These are phyloP conservation scores for Chascanopsetta lugubris DNA, from an alignment of 2,113 vertebrate genomes.

Conservation along the genomic window DNA sequence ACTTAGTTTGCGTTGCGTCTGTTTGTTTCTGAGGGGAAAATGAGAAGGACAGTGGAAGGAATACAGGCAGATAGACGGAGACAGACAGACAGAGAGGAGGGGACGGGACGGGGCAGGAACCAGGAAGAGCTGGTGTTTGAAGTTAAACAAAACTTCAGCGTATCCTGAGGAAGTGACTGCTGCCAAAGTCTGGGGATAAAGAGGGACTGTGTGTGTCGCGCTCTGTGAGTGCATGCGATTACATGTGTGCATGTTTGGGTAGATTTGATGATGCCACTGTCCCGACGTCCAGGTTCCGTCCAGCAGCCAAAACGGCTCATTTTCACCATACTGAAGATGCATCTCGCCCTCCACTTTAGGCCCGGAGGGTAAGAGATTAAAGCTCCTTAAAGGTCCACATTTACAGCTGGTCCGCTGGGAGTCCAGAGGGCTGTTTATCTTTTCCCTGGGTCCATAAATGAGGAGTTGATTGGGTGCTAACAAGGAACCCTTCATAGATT, in stretches of 20 bases:
- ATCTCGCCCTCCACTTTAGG: conserved; percentile 30
- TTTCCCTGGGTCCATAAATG: conserved; percentile 42
- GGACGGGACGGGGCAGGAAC: conserved; percentile 61
- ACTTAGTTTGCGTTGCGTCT: conserved; percentile 26
- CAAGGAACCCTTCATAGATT: conserved; percentile 62
- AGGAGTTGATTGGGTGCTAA: conserved; percentile 62
- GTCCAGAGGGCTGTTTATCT: conserved; percentile 29
- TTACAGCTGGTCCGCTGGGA: conserved; percentile 43
- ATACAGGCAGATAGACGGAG: conserved; percentile 30
- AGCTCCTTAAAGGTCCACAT: conserved; percentile 43
- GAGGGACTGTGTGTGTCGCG: conserved; percentile 24
- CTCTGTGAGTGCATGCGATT: conserved; percentile 29
- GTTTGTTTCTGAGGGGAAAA: conserved; percentile 25
- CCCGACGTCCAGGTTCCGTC: conserved; percentile 40
- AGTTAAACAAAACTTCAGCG: conserved; percentile 70
- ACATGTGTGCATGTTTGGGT: conserved; percentile 33
- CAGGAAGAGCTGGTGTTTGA: conserved; percentile 68
- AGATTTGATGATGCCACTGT: conserved; percentile 43
- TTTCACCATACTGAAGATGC: conserved; percentile 36
- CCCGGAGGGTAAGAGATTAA: conserved; percentile 48
- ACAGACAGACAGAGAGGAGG: conserved; percentile 27
- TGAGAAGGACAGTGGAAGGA: background rate
- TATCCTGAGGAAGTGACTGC: conserved; percentile 76
- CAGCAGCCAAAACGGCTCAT: conserved; percentile 31
- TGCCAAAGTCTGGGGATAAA: conserved; percentile 76